Evolutionary conservation across 2,888 invertebrate genomes (phyloP).

Genomic region (Minunthozetes semirufus): DNA sequence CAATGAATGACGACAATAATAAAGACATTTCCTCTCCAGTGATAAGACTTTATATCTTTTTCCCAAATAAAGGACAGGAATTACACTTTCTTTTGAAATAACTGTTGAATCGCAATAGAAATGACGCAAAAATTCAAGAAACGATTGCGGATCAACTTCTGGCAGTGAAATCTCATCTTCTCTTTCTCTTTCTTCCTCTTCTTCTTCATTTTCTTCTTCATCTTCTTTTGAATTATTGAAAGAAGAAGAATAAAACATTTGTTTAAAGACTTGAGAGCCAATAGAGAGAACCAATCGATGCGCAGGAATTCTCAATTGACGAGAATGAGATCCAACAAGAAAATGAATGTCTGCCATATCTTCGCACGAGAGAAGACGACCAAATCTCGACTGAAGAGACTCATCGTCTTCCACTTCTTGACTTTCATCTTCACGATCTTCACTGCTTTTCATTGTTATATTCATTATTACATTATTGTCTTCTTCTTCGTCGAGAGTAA

Average conservation of each 20-base stretch:
- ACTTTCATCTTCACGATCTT: neutral
- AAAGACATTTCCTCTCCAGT: slow-evolving; percentile 23
- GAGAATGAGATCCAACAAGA: neutral
- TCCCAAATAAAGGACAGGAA: neutral
- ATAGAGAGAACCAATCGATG: slow-evolving; percentile 22
- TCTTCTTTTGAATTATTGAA: too few species aligned
- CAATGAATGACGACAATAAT: neutral
- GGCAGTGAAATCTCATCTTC: slow-evolving; percentile 20
- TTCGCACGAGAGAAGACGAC: slow-evolving; percentile 23
- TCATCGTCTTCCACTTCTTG: neutral
- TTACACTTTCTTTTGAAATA: neutral
- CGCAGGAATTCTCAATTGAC: slow-evolving; percentile 31
- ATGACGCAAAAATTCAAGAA: slow-evolving; percentile 21
- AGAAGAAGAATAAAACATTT: too few species aligned
- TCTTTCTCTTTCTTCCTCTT: neutral
- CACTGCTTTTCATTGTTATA: too few species aligned
- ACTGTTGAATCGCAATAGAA: neutral
- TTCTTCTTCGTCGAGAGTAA: neutral
- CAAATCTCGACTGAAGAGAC: slow-evolving; percentile 10
- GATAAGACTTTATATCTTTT: neutral
- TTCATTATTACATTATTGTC: too few species aligned
- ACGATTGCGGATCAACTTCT: slow-evolving; percentile 26
- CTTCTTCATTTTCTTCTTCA: too few species aligned
- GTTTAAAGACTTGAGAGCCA: slow-evolving; percentile 27
- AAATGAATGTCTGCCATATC: slow-evolving; percentile 34